A percentile compares a stretch with the other conserved stretches of the same genome.
Conservation (phyloP, 2,797 vertebrate genomes). For the Silurus aristotelis region DNA sequence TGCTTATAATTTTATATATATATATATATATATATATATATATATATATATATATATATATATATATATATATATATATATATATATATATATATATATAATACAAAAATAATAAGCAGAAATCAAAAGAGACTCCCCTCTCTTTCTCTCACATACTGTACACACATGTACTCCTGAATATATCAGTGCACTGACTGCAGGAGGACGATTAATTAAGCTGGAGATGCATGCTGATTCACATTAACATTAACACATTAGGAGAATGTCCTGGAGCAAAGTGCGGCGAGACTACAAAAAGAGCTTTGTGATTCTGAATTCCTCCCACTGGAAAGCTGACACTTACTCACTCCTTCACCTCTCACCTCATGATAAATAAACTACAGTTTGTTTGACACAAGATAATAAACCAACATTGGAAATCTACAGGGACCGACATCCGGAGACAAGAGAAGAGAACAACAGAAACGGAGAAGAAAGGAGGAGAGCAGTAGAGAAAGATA, state of each 20-base stretch:
- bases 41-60: no score
- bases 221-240: constrained; percentile 54
- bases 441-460: background rate
- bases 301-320: constrained; percentile 8
- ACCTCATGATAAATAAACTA: constrained; percentile 34
- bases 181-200: constrained; percentile 50
- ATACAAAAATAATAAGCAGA: background rate
- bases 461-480: background rate
- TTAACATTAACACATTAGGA: constrained; percentile 57
- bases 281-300: constrained; percentile 10
- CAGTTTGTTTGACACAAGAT: constrained; percentile 18
- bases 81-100: no score
- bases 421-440: constrained; percentile 16
- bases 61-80: no score
- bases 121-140: background rate
- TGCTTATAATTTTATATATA: no score
- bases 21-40: no score
- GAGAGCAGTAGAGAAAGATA: background rate
- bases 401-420: constrained; percentile 29
- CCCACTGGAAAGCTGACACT: constrained; percentile 21
- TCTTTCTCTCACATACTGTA: constrained; percentile 22
- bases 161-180: constrained; percentile 33
- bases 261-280: constrained; percentile 47
- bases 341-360: background rate
- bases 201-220: constrained; percentile 54